Percentiles rank a stretch among this genome's conserved stretches.
phyloP scores from a whole-genome alignment of 2,888 invertebrate genomes.

The Hydroisotoma schaefferi region DNA sequence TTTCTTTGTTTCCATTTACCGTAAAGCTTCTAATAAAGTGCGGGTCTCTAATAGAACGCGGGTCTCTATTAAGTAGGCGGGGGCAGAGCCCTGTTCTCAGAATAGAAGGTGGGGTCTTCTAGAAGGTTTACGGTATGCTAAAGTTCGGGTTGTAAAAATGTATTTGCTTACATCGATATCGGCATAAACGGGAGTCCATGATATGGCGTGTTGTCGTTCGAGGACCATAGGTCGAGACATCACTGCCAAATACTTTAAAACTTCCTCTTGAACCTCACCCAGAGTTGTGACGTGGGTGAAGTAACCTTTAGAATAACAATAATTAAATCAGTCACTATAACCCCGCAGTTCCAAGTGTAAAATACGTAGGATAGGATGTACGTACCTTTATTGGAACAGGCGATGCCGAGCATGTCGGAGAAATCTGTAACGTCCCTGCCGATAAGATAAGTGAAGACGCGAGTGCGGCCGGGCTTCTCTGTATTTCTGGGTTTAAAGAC shows the following conservation, averaged over 20 bases:
- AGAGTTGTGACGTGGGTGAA: slow-evolving; percentile 94
- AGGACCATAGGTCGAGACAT: slow-evolving; percentile 89
- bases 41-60: no score
- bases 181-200: slow-evolving; percentile 96
- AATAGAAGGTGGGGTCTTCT: no score
- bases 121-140: not conserved
- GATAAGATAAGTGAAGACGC: slow-evolving; percentile 97
- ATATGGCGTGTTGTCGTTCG: slow-evolving; percentile 65
- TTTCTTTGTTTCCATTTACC: no score
- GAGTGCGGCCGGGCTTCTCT: slow-evolving; percentile 64
- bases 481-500: slow-evolving; percentile 70
- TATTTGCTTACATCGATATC: slow-evolving; percentile 72
- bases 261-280: slow-evolving; percentile 96
- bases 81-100: no score
- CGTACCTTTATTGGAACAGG: slow-evolving; percentile 94
- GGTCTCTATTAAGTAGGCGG: no score
- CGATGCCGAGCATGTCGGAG: slow-evolving; percentile 95
- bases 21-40: no score
- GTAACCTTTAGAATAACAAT: slow-evolving; percentile 67
- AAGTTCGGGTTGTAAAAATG: not conserved
- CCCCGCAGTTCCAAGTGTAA: not conserved
- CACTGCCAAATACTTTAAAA: slow-evolving; percentile 92
- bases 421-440: slow-evolving; percentile 93
- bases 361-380: no score
- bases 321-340: slow-evolving; percentile 1